These are phyloP conservation scores for Drosophila niveifrons DNA, from an alignment of 2,888 invertebrate species.

Conservation along the genomic window DNA sequence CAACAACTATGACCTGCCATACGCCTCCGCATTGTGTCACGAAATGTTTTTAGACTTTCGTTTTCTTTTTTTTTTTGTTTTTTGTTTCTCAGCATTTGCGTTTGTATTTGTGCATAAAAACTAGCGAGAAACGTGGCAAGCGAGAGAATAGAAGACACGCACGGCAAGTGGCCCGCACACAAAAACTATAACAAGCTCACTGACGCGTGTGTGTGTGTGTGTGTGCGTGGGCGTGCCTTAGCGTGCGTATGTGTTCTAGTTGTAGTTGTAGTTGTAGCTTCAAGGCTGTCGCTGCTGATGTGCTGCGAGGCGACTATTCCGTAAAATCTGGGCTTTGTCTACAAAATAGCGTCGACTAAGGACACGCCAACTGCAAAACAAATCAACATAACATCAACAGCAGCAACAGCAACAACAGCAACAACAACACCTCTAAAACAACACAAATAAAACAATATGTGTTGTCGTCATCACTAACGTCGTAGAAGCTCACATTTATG, in stretches of 20 bases:
- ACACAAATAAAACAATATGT: slow-evolving; percentile 28
- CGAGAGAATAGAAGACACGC: slow-evolving; percentile 62
- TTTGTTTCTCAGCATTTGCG: slow-evolving; percentile 9
- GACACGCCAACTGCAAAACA: slow-evolving; percentile 56
- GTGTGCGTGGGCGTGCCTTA: slow-evolving; percentile 20
- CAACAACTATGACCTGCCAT: slow-evolving; percentile 30
- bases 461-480: slow-evolving; percentile 35
- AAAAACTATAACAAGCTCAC: slow-evolving; percentile 58
- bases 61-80: too few species aligned
- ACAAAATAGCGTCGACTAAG: slow-evolving; percentile 56
- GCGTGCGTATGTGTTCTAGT: slow-evolving; percentile 12
- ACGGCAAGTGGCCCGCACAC: slow-evolving; percentile 57
- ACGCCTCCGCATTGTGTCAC: slow-evolving; percentile 72
- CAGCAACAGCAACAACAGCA: slow-evolving; percentile 5
- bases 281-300: slow-evolving; percentile 51
- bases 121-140: slow-evolving; percentile 20
- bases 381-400: slow-evolving; percentile 33
- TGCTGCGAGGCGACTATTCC: slow-evolving; percentile 38
- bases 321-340: slow-evolving; percentile 68
- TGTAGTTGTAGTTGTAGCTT: slow-evolving; percentile 27
- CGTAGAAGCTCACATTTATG: slow-evolving; percentile 35
- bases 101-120: slow-evolving; percentile 40
- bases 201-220: slow-evolving; percentile 14
- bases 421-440: slow-evolving; percentile 14
- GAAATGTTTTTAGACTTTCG: slow-evolving; percentile 64